Evolutionary conservation across 2,888 invertebrate species (phyloP).

Genomic region (Cephus sareptanus): DNA sequence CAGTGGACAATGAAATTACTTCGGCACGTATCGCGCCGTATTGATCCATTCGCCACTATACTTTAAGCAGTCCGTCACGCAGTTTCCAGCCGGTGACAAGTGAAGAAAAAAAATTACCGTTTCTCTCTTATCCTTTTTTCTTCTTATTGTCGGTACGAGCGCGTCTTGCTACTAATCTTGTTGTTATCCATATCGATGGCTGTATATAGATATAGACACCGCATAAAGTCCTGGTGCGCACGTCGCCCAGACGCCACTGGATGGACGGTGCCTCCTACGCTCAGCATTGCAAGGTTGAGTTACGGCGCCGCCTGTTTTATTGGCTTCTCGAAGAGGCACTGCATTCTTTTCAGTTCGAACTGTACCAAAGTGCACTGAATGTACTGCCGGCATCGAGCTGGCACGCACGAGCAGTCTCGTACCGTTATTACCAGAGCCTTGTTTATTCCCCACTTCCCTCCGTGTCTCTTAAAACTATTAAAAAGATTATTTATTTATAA

Average conservation of each 20-base stretch:
- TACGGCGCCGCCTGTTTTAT: slow-evolving; percentile 27
- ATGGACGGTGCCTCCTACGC: neutral
- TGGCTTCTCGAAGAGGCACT: slow-evolving; percentile 22
- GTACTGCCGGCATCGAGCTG: neutral
- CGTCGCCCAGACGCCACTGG: neutral
- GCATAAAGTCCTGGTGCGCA: neutral
- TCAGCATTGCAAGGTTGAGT: slow-evolving; percentile 22
- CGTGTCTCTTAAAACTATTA: no score
- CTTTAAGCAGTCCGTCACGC: neutral
- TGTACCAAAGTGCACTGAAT: slow-evolving; percentile 29
- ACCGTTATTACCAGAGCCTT: neutral
- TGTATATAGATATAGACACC: neutral
- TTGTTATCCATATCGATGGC: neutral
- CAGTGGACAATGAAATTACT: slow-evolving; percentile 61
- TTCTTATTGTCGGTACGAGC: neutral
- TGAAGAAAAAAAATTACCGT: neutral
- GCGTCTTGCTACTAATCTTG: neutral
- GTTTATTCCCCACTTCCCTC: neutral
- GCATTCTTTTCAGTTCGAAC: slow-evolving; percentile 33
- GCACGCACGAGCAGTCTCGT: neutral
- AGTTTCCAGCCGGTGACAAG: neutral
- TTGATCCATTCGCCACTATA: slow-evolving; percentile 43
- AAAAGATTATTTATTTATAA: no score
- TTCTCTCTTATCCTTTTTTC: neutral
- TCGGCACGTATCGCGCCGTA: slow-evolving; percentile 54